Evolutionary conservation across 2,797 vertebrate genomes (phyloP), one percentile per base, ranked within the genome.

Genomic region (Distichodus sexfasciatus): DNA sequence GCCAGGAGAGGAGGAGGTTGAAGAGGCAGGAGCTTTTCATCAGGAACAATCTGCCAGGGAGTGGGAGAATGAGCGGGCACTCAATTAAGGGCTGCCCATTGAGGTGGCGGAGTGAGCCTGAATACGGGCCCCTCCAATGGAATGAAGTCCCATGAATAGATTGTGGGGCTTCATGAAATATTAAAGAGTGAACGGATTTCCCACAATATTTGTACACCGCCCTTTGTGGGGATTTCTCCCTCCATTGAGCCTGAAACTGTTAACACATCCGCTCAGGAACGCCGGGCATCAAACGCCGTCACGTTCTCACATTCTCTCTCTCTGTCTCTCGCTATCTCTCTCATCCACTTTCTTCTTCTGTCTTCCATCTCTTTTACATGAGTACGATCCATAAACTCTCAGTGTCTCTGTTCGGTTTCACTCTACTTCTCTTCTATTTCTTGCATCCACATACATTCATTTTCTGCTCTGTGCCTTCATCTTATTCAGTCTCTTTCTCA

Each of bases 171-270:
- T 93, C 91, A 88, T 86, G 90, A 92, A 92, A 94, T 91, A 89
- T 90, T 86, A 90, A 93, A 93, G 93, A 93, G 88, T 85, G 86
- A 84, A 88, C 86, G 86, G 93, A 94, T 94, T 94, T 93, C 93
- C 93, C 94, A 94, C 94, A 95, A 95, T 95, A 93, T 96, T 96
- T 95, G 94, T 93, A 93, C 94, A 93, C 93, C 92, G 90, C 85
- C 89, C 89, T 93, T 94, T 94, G 93, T 93, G 84, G 82, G 89
- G 91, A 92, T 94, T 95, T 94, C 90, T 94, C 93, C 91, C 92
- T 95, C 92, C 92, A 91, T 91, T 96, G 94, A 94, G 91, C 91
- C 91, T 88, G 93, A 94, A 94, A 93, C 92, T 89, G 90, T 92
- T 90, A 94, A 94, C 93, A 92, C 93, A 94, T 95, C 93, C 93